Evolutionary conservation across 2,888 invertebrate genomes (phyloP), one percentile per base, ranked within the genome.

Genomic region (Germaria angustata): DNA sequence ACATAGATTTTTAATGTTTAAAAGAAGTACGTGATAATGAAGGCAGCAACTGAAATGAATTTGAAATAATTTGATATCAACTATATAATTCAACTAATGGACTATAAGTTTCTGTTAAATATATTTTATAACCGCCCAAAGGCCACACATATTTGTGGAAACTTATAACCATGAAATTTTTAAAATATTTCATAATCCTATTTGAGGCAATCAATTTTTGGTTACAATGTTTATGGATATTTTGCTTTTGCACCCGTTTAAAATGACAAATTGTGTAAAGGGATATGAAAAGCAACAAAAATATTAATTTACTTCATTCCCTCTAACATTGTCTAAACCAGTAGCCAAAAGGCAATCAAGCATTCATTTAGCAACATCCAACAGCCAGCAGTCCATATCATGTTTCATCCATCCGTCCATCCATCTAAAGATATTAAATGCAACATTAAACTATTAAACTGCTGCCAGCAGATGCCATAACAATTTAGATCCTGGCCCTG

Each of bases 361-460:
- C 46, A 65, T 46, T 73, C 28, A 44, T n/a, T n/a, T 65, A 46
- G 20, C 44, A 32, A 66, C 13, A 7, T 34, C 2, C 15, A n/a
- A n/a, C n/a, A 55, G 22, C 17, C 15, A 51, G 39, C 24, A 39
- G n/a, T 57, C 8, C 46, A 59, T 24, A 11, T 36, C 46, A 3
- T 22, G 8, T 24, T 0, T 20, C 51, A 63, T 34, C 17, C 44
- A 36, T 17, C 4, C 11, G 13, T 9, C 8, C 49, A 61, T 51
- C 28, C 49, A 39, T 57, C 24, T 46, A 46, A 11, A 32, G 20
- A 61, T 66, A 66, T 79, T 72, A 72, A 59, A 72, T 72, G 57
- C 72, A 72, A 72, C 71, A 72, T 66, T 57, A 66, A 79, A 66
- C 49, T 51, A 71, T 46, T 55, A 65, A 57, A 71, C 24, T 28